Evolutionary conservation across 2,888 invertebrate species (phyloP).

Genomic region (Stenolophus ochropezus): DNA sequence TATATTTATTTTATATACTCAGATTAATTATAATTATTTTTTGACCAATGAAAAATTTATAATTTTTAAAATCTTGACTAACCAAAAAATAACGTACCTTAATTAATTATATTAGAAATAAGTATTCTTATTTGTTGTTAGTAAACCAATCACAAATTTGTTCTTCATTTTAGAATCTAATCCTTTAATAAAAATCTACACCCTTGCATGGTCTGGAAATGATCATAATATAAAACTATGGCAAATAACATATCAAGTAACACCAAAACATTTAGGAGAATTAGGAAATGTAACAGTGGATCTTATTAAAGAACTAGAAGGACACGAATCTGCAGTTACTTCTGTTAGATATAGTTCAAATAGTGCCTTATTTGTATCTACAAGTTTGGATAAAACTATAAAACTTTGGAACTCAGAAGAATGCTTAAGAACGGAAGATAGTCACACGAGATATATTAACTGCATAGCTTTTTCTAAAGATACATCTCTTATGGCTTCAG

Average conservation of each 20-base stretch:
- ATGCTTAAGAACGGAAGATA: conserved; percentile 79
- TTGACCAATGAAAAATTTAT: no score
- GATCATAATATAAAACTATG: conserved; percentile 81
- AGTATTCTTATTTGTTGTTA: no score
- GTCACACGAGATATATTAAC: conserved; percentile 87
- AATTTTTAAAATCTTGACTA: no score
- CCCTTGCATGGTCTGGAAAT: conserved; percentile 81
- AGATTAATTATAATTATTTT: no score
- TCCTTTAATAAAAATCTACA: conserved; percentile 75
- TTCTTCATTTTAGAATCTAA: conserved; percentile 72
- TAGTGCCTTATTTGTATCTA: conserved; percentile 79
- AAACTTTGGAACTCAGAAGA: conserved; percentile 83
- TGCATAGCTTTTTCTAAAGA: conserved; percentile 84
- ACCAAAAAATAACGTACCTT: no score
- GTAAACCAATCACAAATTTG: no score
- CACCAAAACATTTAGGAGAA: conserved; percentile 68
- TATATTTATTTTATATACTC: no score
- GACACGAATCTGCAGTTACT: conserved; percentile 77
- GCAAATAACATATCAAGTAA: conserved; percentile 72
- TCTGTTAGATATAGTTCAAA: conserved; percentile 75
- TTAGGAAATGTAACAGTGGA: conserved; percentile 67
- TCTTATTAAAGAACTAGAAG: conserved; percentile 67
- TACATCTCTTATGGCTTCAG: conserved; percentile 80
- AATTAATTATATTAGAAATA: no score
- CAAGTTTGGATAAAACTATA: conserved; percentile 86